These are phyloP conservation scores for Stenopsyche tienmushanensis DNA, from an alignment of 1,140 invertebrate species.

Conservation along the genomic window DNA sequence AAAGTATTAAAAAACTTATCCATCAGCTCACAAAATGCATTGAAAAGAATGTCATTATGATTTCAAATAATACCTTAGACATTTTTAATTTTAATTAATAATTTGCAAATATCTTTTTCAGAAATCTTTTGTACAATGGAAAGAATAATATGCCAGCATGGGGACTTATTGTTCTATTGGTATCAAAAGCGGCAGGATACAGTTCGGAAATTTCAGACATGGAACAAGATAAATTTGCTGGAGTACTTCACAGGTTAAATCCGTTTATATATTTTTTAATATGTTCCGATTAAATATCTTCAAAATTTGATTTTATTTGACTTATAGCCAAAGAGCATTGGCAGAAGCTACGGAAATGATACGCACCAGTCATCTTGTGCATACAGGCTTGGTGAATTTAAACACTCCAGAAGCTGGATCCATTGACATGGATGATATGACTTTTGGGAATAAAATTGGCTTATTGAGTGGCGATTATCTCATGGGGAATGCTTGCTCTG, in stretches of 20 bases:
- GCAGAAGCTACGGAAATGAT: constrained; percentile 99
- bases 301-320: not conserved
- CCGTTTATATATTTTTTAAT: not conserved
- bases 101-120: too few relatives aligned
- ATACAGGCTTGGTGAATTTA: constrained; percentile 88
- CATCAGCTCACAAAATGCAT: too few relatives aligned
- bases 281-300: not conserved
- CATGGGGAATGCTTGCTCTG: constrained; percentile 84
- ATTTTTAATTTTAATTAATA: too few relatives aligned
- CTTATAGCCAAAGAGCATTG: constrained; percentile 76
- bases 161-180: constrained; percentile 86
- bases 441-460: constrained; percentile 94
- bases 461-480: constrained; percentile 91
- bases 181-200: constrained; percentile 89
- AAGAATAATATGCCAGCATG: constrained; percentile 91
- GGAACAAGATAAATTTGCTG: constrained; percentile 81
- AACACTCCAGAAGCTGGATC: constrained; percentile 57
- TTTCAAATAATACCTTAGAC: too few relatives aligned
- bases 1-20: too few relatives aligned
- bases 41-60: too few relatives aligned
- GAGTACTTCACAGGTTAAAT: constrained; percentile 66
- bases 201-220: constrained; percentile 72
- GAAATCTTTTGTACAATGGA: constrained; percentile 82
- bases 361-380: constrained; percentile 90
- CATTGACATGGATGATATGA: constrained; percentile 72